Evolutionary conservation across 2,888 invertebrate species (phyloP), one percentile per base, ranked within the genome.

Genomic region (Thelaira solivaga): DNA sequence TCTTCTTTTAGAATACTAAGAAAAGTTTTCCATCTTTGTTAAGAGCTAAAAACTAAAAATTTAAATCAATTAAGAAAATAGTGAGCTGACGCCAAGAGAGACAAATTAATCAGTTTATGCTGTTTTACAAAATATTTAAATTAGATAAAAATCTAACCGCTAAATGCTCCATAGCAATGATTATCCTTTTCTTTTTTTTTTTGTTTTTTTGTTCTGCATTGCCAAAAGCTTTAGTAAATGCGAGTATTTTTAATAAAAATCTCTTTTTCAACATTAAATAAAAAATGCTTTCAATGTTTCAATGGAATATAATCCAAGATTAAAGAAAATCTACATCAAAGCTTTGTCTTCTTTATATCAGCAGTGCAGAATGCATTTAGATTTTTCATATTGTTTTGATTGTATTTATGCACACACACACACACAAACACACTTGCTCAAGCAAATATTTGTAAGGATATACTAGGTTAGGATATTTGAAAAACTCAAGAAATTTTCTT

Each of bases 401-500:
- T 72, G 16, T 62, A 36, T 36, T 62, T 39, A 39, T 13, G 36
- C 20, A 29, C 13, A 36, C 7, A 10, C 34, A 68, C 20, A 22
- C 16, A 8, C 20, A 16, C 1, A 18, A 18, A 4, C 6, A n/a
- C 3, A 29, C n/a, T n/a, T n/a, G n/a, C n/a, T n/a, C n/a, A n/a
- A n/a, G n/a, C n/a, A 13, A n/a, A 29, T 36, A 13, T 62, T 26
- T 11, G 36, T 3, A 43, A 31, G n/a, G n/a, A 13, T 45, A 16
- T 43, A 20, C n/a, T n/a, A n/a, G n/a, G 10, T 13, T 24, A 8
- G 20, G 24, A 41, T 51, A 62, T 62, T 16, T 5, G 5, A 39
- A 69, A 57, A 55, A 55, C 57, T 59, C 26, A 45, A 74, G 74
- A 71, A 74, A 57, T 31, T 72, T 77, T 73, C 76, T 74, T 78